These are phyloP conservation scores for Heterochromis multidens DNA, from an alignment of 2,113 vertebrate genomes.

Conservation along the genomic window DNA sequence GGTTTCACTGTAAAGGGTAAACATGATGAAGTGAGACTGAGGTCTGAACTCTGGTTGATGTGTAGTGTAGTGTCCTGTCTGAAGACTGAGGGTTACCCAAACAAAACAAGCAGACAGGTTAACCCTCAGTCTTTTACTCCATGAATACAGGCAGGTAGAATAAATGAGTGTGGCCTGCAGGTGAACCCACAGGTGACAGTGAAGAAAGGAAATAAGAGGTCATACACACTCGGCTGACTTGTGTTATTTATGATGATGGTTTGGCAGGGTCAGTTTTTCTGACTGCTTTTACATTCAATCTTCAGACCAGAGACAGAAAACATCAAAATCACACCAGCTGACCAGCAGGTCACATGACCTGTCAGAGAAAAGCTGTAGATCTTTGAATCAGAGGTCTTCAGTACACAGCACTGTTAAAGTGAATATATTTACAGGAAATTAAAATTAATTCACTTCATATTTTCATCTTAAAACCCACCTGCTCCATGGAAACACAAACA, in stretches of 20 bases:
- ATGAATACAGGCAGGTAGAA: not conserved
- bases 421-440: not conserved
- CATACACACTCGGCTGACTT: not conserved
- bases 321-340: not conserved
- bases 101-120: not conserved
- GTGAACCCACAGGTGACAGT: not conserved
- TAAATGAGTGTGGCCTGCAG: not conserved
- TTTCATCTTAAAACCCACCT: not conserved
- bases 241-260: conserved; percentile 45
- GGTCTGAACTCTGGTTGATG: not conserved
- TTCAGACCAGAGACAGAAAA: not conserved
- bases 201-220: not conserved
- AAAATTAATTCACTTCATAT: not conserved
- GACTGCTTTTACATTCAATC: not conserved
- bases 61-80: not conserved
- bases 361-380: not conserved
- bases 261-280: not conserved
- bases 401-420: not conserved
- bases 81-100: not conserved
- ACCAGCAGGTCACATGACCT: not conserved
- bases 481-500: not conserved
- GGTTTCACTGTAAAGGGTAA: not conserved
- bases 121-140: not conserved
- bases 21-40: not conserved
- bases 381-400: too few species aligned